These are phyloP conservation scores for Cassiopea xamachana DNA, from an alignment of 30 jellyfish, hydroid and myxozoan species.

Conservation along the genomic window DNA sequence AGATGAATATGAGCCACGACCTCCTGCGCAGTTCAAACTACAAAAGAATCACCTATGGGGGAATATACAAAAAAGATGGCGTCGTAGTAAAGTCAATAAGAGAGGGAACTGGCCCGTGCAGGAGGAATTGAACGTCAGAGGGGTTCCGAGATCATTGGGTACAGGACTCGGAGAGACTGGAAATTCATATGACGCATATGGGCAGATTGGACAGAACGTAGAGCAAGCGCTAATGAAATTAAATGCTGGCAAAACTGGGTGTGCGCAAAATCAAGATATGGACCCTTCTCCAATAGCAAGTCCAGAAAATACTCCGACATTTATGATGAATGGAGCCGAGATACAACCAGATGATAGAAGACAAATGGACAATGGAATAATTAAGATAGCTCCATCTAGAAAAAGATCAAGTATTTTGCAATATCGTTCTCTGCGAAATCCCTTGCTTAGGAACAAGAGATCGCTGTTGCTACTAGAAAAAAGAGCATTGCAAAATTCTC, in stretches of 20 bases:
- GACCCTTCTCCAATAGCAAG: conserved; percentile 2
- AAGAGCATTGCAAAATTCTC: conserved; percentile 41
- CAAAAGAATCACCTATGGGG: conserved; percentile 75
- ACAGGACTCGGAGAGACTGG: conserved; percentile 63
- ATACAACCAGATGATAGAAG: conserved; percentile 32
- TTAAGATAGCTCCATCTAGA: conserved; percentile 59
- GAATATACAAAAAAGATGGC: conserved; percentile 68
- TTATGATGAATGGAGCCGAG: conserved; percentile 18
- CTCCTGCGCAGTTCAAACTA: conserved; percentile 60
- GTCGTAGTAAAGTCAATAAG: conserved; percentile 61
- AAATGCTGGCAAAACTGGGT: conserved; percentile 17
- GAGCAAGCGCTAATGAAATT: conserved; percentile 43
- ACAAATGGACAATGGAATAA: conserved; percentile 51
- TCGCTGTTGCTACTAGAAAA: conserved; percentile 29
- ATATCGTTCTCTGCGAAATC: conserved; percentile 7
- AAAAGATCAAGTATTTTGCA: conserved; percentile 12
- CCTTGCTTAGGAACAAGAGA: conserved; percentile 28
- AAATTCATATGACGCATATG: conserved; percentile 77
- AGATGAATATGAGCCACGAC: conserved; percentile 22
- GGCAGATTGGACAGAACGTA: conserved; percentile 71
- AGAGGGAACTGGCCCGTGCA: conserved; percentile 5
- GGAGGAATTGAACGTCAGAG: conserved; percentile 5
- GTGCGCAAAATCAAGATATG: conserved; percentile 14
- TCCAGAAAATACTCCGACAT: conserved; percentile 9
- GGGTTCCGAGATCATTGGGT: conserved; percentile 38